phyloP scores from a whole-genome alignment of 2,797 vertebrate genomes.

The Acanthornis magna region DNA sequence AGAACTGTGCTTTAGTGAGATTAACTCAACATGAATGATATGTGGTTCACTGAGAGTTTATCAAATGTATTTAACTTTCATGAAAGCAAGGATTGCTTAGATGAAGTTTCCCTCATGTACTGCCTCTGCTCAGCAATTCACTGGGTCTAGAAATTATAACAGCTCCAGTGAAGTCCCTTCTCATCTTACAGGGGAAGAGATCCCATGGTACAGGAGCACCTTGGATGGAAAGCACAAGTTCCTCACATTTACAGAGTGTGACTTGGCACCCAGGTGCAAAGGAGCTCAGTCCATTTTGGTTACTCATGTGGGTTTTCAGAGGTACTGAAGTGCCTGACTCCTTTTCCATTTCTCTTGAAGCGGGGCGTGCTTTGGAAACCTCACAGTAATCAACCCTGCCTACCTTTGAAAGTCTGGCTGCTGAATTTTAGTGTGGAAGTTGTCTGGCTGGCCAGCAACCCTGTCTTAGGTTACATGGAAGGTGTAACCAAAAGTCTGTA shows the following conservation, averaged over 20 bases:
- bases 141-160: not conserved
- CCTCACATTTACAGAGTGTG: not conserved
- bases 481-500: too few species aligned
- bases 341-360: not conserved
- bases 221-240: not conserved
- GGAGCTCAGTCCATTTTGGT: not conserved
- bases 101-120: not conserved
- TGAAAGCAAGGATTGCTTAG: not conserved
- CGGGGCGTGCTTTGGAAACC: not conserved
- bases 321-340: not conserved
- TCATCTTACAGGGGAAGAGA: not conserved
- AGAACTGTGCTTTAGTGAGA: not conserved
- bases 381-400: not conserved
- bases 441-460: not conserved
- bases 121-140: not conserved
- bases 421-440: not conserved
- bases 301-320: rapidly evolving
- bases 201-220: not conserved
- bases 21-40: not conserved
- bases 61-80: not conserved
- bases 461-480: too few species aligned
- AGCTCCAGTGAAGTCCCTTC: not conserved
- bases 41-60: not conserved
- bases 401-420: not conserved
- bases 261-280: rapidly evolving